Percentiles rank a stretch among this genome's conserved stretches.
These are phyloP conservation scores for Nasonia oneida DNA, from an alignment of 2,888 invertebrate genomes.

Conservation along the genomic window DNA sequence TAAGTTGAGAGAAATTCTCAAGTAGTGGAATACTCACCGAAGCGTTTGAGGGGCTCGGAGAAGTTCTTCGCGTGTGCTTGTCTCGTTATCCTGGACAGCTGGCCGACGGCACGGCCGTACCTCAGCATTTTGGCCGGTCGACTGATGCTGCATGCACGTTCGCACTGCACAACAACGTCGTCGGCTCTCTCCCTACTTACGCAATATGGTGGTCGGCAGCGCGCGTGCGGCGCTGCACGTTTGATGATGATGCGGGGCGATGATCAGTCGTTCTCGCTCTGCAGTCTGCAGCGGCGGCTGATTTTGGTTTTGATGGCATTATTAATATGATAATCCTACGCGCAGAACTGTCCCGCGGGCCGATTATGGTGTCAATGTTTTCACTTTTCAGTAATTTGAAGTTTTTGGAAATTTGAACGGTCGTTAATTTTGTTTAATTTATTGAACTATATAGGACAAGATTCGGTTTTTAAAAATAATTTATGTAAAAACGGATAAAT, in stretches of 20 bases:
- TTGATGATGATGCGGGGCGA: neutral
- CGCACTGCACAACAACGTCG: constrained; percentile 8
- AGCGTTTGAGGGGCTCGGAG: constrained; percentile 67
- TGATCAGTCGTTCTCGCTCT: neutral
- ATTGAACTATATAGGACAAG: no score
- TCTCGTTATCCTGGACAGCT: constrained; percentile 73
- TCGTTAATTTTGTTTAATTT: no score
- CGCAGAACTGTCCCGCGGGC: no score
- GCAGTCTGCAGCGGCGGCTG: neutral
- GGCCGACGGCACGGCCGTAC: constrained; percentile 73
- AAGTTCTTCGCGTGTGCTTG: constrained; percentile 68
- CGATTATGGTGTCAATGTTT: no score
- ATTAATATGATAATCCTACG: neutral
- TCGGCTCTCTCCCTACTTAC: constrained; percentile 64
- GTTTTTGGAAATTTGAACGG: no score
- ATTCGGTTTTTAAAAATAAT: no score
- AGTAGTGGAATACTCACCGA: constrained; percentile 66
- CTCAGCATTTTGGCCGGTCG: constrained; percentile 74
- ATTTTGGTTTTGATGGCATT: neutral
- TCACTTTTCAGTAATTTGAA: no score
- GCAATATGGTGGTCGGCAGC: constrained; percentile 70
- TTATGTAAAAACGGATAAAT: no score
- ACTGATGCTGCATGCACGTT: neutral
- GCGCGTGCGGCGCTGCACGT: constrained; percentile 19
- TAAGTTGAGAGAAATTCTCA: neutral